Base-by-base conservation (phyloP, 2,113 vertebrate species). In the Myiopsitta monachus region DNA sequence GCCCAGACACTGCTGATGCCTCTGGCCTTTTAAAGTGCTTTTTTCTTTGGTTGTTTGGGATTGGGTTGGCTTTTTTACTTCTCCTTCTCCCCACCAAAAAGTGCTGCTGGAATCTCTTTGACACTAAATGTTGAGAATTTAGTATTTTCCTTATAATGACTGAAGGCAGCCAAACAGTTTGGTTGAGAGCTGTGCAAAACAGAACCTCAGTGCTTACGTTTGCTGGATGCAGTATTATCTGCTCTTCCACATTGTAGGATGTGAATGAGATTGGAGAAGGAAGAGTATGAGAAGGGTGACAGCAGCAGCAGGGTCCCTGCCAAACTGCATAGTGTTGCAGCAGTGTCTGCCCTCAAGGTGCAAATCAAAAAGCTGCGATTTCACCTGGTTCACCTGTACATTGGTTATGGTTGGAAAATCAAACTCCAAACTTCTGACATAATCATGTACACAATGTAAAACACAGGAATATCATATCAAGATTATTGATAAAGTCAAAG, bases 21-120 rank as follows among this genome's bases (percentile, higher is more conserved):
- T 82, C 54, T 62, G 28, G 59, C 22, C 16, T 76, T 90, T 84
- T 57, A 49, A 18, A 74, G 4, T 36, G 6, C 2, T 38, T 51
- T 70, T 36, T 61, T 6, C 0, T 0, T n/a, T 51, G 4, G 10
- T 43, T 67, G 7, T 14, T 46, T 49, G 14, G 22, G 10, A 3
- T n/a, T 59, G 22, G 9, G 33, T 1, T 30, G 14, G 14, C 26
- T 51, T 51, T 36, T 36, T 75, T 74, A 19, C 7, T 75, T 31
- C 7, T 5, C 11, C 13, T 3, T 79, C 15, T 52, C 28, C 31
- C 55, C 18, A 30, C 5, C 23, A 75, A 54, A 81, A 59, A 30
- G 7, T 23, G 7, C 4, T 19, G 10, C 19, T n/a, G 49, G n/a
- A 80, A 80, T 38, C 33, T 73, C 77, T 38, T 49, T 15, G 74